Evolutionary conservation across 1,140 invertebrate genomes (phyloP), one percentile per base, ranked within the genome.

Genomic region (Drosophila kohkoa): DNA sequence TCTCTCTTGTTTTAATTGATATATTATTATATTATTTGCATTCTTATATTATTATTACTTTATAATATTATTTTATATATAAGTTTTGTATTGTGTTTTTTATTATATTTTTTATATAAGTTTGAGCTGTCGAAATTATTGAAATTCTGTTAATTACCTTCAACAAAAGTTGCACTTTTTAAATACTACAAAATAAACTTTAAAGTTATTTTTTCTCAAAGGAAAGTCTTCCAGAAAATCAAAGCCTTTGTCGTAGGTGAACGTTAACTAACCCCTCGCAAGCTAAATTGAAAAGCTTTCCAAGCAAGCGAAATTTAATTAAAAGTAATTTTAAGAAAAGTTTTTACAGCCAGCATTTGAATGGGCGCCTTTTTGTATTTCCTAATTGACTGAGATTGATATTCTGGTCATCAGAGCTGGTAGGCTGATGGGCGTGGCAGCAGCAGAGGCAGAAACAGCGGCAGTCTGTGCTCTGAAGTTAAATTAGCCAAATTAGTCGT

Each of bases 401-500:
- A 79, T 81, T 79, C 45, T 49, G 67, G 25, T 16, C 20, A 8
- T 11, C n/a, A 30, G 15, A 38, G 3, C 8, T 45, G n/a, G 10
- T 20, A 11, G 28, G 13, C 2, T 45, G 25, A 20, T 16, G 32
- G 10, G 48, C 16, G 43, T 51, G 62, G 52, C 28, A 63, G 32
- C 6, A 8, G 6, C 32, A 38, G 35, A 5, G 2, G 43, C 13
- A 46, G 58, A 25, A 4, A 25, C 20, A 25, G 32, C 30, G 30
- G 45, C 13, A 32, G 54, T 25, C 64, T 60, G 77, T 45, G 68
- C 73, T 52, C 60, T 13, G 49, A 38, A 65, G 38, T 63, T 57
- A 86, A 87, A 87, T 87, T 82, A 87, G 79, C 76, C 82, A 87
- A 87, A 88, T 87, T 87, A 88, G 79, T 79, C 77, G 73, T 82